Evolutionary conservation across 1,140 invertebrate species (phyloP).

Genomic region (Drosophila arizonae): DNA sequence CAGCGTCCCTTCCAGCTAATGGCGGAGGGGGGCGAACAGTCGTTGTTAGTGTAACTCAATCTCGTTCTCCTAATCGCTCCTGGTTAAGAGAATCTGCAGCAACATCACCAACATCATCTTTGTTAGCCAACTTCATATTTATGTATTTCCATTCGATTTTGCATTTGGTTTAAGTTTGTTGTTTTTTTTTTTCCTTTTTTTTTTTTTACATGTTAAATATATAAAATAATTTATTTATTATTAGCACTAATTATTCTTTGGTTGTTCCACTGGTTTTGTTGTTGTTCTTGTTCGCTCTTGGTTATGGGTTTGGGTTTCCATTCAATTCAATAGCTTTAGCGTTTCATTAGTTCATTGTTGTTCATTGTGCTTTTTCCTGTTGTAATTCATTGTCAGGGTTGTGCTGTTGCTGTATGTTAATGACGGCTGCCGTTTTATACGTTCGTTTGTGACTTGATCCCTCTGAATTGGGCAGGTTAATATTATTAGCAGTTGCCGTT

Average conservation of each 20-base stretch:
- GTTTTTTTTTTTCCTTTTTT: conserved; percentile 15
- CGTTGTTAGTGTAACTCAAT: conserved; percentile 54
- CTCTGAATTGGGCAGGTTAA: conserved; percentile 43
- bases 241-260: conserved; percentile 83
- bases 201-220: conserved; percentile 68
- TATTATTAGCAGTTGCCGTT: conserved; percentile 34
- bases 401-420: conserved; percentile 63
- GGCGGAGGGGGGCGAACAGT: conserved; percentile 78
- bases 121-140: conserved; percentile 37
- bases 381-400: conserved; percentile 44
- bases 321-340: conserved; percentile 22
- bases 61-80: conserved; percentile 20
- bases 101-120: conserved; percentile 74
- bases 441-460: conserved; percentile 70
- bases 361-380: conserved; percentile 75
- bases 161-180: conserved; percentile 56
- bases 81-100: conserved; percentile 19
- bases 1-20: conserved; percentile 75
- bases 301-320: conserved; percentile 69
- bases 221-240: conserved; percentile 73
- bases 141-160: conserved; percentile 48
- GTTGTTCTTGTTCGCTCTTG: conserved; percentile 62
- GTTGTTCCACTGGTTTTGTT: conserved; percentile 82
- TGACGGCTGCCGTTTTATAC: conserved; percentile 68
- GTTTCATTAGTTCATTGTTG: conserved; percentile 42